phyloP scores from a whole-genome alignment of 1,140 invertebrate species.

The Mactra quadrangularis region DNA sequence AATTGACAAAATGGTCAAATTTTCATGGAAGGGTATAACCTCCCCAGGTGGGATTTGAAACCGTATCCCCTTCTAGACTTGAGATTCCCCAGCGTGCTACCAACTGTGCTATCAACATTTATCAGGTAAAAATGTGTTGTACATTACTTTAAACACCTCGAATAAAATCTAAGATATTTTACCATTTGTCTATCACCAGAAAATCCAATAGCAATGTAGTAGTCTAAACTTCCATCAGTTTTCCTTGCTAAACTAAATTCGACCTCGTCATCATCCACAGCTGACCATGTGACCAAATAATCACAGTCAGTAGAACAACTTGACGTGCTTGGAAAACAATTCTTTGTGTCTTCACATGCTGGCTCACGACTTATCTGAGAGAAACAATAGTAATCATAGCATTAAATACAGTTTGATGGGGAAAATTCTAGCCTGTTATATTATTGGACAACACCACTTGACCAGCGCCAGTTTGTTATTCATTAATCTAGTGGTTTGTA shows the following conservation, averaged over 20 bases:
- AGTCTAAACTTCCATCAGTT: constrained; percentile 1
- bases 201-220: constrained; percentile 48
- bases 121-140: too few species aligned
- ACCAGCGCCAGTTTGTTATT: neutral
- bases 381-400: neutral
- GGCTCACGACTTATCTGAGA: constrained; percentile 25
- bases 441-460: neutral
- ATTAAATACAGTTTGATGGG: neutral
- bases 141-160: too few species aligned
- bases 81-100: too few species aligned
- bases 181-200: constrained; percentile 41
- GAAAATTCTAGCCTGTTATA: neutral
- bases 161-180: too few species aligned
- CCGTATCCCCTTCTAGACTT: too few species aligned
- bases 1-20: too few species aligned
- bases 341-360: constrained; percentile 20
- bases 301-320: constrained; percentile 31
- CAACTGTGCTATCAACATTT: too few species aligned
- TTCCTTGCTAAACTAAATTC: constrained; percentile 46
- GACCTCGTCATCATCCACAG: constrained; percentile 9
- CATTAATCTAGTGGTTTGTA: neutral
- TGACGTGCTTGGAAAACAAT: constrained; percentile 21
- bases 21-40: too few species aligned
- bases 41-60: too few species aligned
- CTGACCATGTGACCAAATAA: constrained; percentile 10